These are phyloP conservation scores for Apistogramma diplotaenia DNA, from an alignment of 2,113 vertebrate species.

Conservation along the genomic window DNA sequence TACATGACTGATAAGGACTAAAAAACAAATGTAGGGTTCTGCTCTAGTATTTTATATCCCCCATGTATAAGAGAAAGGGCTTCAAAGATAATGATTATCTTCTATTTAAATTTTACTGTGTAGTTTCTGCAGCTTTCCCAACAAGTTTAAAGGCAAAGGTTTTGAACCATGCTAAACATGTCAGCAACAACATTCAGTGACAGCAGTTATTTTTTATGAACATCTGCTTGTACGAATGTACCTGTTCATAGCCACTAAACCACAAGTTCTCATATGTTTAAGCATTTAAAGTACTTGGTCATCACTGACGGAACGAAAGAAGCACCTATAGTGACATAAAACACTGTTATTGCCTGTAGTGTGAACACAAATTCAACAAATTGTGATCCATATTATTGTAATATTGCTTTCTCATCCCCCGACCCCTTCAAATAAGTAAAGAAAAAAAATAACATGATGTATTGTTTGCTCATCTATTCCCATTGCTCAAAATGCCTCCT, in stretches of 20 bases:
- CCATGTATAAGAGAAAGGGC: neutral
- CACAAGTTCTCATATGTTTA: too few relatives aligned
- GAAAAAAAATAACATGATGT: constrained; percentile 7
- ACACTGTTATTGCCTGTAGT: neutral
- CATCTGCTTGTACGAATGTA: neutral
- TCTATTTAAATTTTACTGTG: neutral
- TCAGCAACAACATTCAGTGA: neutral
- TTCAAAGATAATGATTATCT: neutral
- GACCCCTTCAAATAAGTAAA: neutral
- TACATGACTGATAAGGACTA: neutral
- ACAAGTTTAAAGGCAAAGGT: neutral
- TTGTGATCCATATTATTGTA: neutral
- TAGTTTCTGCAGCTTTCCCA: neutral
- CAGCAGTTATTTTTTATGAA: neutral
- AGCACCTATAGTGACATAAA: neutral
- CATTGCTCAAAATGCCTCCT: constrained; percentile 56
- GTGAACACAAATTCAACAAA: neutral
- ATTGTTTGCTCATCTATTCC: constrained; percentile 53
- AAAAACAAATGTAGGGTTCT: neutral
- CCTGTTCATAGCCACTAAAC: neutral
- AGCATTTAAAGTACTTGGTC: too few relatives aligned
- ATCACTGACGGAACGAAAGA: neutral
- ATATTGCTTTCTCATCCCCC: neutral
- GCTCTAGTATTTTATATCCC: neutral
- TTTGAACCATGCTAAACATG: neutral